These are phyloP conservation scores for Florisuga fusca DNA, from an alignment of 2,797 vertebrate genomes.

Conservation along the genomic window DNA sequence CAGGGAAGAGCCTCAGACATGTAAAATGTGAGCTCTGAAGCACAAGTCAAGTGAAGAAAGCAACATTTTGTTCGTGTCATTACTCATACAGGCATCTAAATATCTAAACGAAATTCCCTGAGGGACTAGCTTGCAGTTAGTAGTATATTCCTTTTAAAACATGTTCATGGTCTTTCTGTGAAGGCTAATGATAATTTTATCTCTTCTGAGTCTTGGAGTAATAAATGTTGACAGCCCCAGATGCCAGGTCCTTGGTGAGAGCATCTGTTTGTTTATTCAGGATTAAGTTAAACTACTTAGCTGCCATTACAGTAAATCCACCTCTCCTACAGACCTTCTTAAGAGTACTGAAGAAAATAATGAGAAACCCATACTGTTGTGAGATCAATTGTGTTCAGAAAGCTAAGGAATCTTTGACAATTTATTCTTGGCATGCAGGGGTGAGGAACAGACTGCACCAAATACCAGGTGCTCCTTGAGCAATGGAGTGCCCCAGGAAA, in stretches of 20 bases:
- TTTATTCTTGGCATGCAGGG: not conserved
- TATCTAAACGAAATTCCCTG: not conserved
- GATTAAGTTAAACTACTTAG: slow-evolving; percentile 91
- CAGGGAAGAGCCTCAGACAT: not conserved
- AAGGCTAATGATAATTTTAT: slow-evolving; percentile 65
- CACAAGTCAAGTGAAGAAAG: not conserved
- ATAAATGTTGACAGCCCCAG: slow-evolving; percentile 88
- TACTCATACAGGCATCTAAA: not conserved
- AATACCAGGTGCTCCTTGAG: not conserved
- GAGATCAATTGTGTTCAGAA: not conserved
- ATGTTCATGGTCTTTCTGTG: not conserved
- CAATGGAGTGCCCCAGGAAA: not conserved
- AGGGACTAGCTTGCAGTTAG: not conserved
- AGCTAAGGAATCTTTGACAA: not conserved
- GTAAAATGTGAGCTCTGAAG: not conserved
- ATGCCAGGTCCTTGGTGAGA: slow-evolving; percentile 79
- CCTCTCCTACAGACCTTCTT: slow-evolving; percentile 54
- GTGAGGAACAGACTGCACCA: not conserved
- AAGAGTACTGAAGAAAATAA: slow-evolving; percentile 29
- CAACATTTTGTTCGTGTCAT: not conserved
- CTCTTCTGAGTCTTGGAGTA: slow-evolving; percentile 78
- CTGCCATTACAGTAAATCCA: slow-evolving; percentile 66
- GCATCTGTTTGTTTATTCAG: slow-evolving; percentile 85
- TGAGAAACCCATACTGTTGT: not conserved
- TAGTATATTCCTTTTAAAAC: not conserved